Percentiles rank a stretch among this genome's conserved stretches.
These are phyloP conservation scores for Callyntrura sp. DNA, from an alignment of 2,888 invertebrate species.

Conservation along the genomic window DNA sequence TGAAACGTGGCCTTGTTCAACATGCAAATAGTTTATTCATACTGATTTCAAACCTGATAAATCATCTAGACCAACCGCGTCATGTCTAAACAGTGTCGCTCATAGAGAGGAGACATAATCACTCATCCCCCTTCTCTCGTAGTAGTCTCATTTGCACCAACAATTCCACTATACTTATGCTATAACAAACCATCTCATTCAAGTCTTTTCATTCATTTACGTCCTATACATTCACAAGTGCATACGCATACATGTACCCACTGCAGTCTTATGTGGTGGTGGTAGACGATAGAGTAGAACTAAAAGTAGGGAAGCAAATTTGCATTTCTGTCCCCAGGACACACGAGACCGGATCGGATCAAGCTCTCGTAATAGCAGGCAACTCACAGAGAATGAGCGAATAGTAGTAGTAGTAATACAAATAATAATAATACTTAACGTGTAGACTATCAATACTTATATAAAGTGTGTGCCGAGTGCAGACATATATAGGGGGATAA, in stretches of 20 bases:
- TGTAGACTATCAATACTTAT: constrained; percentile 55
- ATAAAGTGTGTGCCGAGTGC: neutral
- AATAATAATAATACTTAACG: constrained; percentile 66
- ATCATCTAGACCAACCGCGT: constrained; percentile 79
- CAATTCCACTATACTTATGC: constrained; percentile 32
- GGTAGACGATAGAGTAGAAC: neutral
- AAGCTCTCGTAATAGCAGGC: constrained; percentile 73
- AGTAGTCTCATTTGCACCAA: constrained; percentile 66
- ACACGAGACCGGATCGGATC: constrained; percentile 77
- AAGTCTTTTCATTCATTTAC: constrained; percentile 18
- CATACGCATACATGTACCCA: constrained; percentile 1
- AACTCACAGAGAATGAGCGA: constrained; percentile 63
- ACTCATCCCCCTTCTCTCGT: constrained; percentile 71
- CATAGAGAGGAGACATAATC: constrained; percentile 72
- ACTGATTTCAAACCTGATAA: constrained; percentile 77
- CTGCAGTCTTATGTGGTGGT: neutral
- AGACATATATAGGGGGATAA: constrained; percentile 1
- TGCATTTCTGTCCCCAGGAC: constrained; percentile 78
- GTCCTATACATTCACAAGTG: constrained; percentile 22
- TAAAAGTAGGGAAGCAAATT: constrained; percentile 67
- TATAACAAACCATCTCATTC: constrained; percentile 10
- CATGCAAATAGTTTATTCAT: constrained; percentile 76
- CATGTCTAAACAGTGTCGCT: constrained; percentile 80
- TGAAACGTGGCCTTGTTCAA: constrained; percentile 74
- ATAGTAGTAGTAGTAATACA: constrained; percentile 62